Base-by-base conservation (phyloP, 1,140 invertebrate species). In the Acromyrmex charruanus region DNA sequence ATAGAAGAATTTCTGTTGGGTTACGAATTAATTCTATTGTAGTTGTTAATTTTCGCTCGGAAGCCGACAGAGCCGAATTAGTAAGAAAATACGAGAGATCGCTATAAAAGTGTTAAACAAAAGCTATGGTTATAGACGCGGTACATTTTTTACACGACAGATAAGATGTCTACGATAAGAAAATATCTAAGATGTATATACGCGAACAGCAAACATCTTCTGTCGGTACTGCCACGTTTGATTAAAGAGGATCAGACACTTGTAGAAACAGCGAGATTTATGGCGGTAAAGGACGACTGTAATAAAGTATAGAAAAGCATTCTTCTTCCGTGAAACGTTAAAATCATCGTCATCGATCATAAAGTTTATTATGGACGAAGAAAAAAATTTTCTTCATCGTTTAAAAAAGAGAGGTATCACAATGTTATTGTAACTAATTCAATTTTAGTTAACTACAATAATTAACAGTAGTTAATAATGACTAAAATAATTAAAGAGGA, bases 241-340 rank as follows among this genome's bases (percentile, higher is more conserved):
- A 82, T 61, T 84, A 84, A 49, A 84, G 39, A 74, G 55, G 31
- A 25, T 51, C 80, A 84, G 58, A 75, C 39, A 61, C 28, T 61
- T 84, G 80, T 84, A 12, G 35, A 84, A 74, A 74, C 55, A 61
- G 35, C 39, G 28, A 75, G 69, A 84, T 84, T 84, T 84, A 84
- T n/a, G 44, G 39, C 69, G 53, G 55, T 35, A 74, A 84, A 51
- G 61, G n/a, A 72, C 55, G 39, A 25, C 28, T 12, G 69, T 6
- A 14, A 75, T 63, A 75, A 84, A 63, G 3, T 1, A 44, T 28
- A 44, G 18, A n/a, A 75, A 49, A 31, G 21, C 21, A 18, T 49
- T n/a, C 35, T 28, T 59, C 10, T 16, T 16, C 49, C 25, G 49
- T 31, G 18, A 35, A 31, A 21, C 10, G 14, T 18, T 18, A 16